Evolutionary conservation across 2,113 vertebrate genomes (phyloP), one percentile per base, ranked within the genome.

Genomic region (Pimephales promelas): DNA sequence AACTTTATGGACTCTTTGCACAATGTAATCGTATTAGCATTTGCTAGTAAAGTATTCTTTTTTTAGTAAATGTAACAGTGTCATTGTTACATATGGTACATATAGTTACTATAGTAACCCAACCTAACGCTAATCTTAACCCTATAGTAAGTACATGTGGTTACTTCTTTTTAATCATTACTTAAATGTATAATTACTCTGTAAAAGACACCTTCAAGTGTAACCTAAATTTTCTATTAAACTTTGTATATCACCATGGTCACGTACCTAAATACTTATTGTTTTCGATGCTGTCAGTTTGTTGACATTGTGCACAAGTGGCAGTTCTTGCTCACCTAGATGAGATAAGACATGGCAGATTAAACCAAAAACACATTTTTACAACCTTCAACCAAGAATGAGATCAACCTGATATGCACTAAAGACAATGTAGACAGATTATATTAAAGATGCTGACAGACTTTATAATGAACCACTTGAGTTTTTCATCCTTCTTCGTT

Each of bases 401-500:
- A 59, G 75, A 77, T 64, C 34, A 43, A 64, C n/a, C 40, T 40
- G 31, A 57, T 66, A 49, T 74, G 59, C 73, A 80, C 45, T 62
- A 43, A 75, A 84, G 34, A 80, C 22, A 75, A 43, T 76, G 31
- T 31, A 71, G 73, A 72, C 54, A 73, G 70, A 79, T 83, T 79
- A 56, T 79, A 87, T 59, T 54, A 45, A 77, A 73, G 64, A 70
- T 79, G 31, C 77, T 83, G 62, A 62, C 26, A 81, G 78, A 72
- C n/a, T 57, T 71, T 79, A 61, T 83, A 82, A 73, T 82, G 57
- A 83, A 88, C 59, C n/a, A 31, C 80, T 49, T 28, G 49, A 72
- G 64, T 72, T 57, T 74, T 64, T 57, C 47, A 66, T 73, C 36
- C 62, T 57, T 4, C 77, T 79, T 43, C 6, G n/a, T 64, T 79